Percentiles rank a stretch among this genome's conserved stretches.
Conservation (phyloP, 2,888 invertebrate genomes). For the Cepaea hortensis region DNA sequence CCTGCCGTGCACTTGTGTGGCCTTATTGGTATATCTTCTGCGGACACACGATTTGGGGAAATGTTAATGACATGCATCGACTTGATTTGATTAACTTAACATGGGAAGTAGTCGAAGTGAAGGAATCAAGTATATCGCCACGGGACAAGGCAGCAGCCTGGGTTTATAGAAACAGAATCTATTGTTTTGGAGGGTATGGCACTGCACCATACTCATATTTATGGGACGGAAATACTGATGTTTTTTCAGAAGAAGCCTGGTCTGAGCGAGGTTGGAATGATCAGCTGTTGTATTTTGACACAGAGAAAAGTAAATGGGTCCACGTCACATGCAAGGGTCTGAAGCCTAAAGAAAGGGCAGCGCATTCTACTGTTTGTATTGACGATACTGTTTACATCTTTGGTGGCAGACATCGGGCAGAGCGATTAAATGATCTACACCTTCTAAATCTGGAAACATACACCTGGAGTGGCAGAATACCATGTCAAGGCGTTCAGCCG, state of each 20-base stretch:
- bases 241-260: conserved; percentile 9
- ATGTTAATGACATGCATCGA: conserved; percentile 65
- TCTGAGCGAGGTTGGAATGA: conserved; percentile 71
- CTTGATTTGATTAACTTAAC: conserved; percentile 65
- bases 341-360: conserved; percentile 76
- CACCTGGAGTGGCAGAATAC: conserved; percentile 76
- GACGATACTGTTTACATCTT: conserved; percentile 75
- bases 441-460: conserved; percentile 75
- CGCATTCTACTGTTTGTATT: conserved; percentile 75
- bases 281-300: conserved; percentile 68
- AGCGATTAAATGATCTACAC: conserved; percentile 77
- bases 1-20: conserved; percentile 64
- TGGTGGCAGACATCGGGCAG: conserved; percentile 76
- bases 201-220: conserved; percentile 50
- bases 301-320: conserved; percentile 59
- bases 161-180: conserved; percentile 66
- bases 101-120: conserved; percentile 63
- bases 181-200: conserved; percentile 72
- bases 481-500: conserved; percentile 64
- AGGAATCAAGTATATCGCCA: conserved; percentile 63
- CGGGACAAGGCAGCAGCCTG: conserved; percentile 70
- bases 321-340: conserved; percentile 68
- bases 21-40: conserved; percentile 72
- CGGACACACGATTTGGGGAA: conserved; percentile 69
- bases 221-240: conserved; percentile 24